phyloP scores from a whole-genome alignment of 1,140 invertebrate genomes.

The Acromyrmex echinatior region DNA sequence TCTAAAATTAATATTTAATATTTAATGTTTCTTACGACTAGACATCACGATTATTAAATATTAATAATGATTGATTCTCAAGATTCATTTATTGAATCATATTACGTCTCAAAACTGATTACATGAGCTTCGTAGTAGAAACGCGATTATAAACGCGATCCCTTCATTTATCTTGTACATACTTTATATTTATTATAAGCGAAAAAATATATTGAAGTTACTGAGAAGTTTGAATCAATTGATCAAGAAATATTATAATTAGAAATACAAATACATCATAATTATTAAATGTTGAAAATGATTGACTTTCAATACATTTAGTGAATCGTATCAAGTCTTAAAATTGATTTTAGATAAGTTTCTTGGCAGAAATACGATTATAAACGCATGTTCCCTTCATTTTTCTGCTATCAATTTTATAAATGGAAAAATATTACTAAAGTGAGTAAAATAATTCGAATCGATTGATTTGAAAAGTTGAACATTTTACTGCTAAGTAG shows the following conservation, averaged over 20 bases:
- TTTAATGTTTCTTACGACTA: neutral
- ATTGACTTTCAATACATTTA: neutral
- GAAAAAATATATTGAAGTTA: too few relatives aligned
- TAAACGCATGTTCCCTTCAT: neutral
- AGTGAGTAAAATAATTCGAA: neutral
- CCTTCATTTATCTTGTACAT: too few relatives aligned
- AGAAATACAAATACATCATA: too few relatives aligned
- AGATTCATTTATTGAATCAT: neutral
- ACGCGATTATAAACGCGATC: neutral
- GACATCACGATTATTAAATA: neutral
- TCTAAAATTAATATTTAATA: neutral
- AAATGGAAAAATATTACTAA: neutral
- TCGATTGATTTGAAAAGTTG: conserved; percentile 4
- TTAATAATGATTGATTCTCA: neutral
- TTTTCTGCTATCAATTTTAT: neutral
- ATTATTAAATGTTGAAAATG: too few relatives aligned
- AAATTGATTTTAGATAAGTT: neutral
- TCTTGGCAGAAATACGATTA: neutral
- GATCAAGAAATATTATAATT: too few relatives aligned
- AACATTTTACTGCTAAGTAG: neutral
- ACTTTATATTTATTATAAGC: too few relatives aligned
- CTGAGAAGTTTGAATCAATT: too few relatives aligned
- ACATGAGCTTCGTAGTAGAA: too few relatives aligned
- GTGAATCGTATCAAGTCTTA: neutral
- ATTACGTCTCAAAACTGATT: neutral